Evolutionary conservation across 2,113 vertebrate species (phyloP), one percentile per base, ranked within the genome.

Genomic region (Cryptotis parvus): DNA sequence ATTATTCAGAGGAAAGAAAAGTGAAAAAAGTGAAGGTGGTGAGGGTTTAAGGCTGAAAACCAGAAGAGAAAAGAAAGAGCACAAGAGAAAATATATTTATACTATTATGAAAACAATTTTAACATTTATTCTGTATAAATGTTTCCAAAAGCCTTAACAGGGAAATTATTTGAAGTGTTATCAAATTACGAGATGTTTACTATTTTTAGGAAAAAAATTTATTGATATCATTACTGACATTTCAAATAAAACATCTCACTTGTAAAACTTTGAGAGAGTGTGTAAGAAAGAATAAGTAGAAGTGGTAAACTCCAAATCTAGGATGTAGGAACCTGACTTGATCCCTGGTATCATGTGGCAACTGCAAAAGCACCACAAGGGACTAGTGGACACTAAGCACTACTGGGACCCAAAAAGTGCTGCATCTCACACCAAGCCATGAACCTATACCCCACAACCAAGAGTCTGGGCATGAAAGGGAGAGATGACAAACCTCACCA

Each of bases 1-100:
- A 15, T 70, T n/a, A 68, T 37, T 92, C n/a, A 78, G 94, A 91
- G 31, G 72, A 31, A n/a, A 86, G 58, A 91, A 81, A 55, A 65
- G 12, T 49, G 11, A 92, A 63, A 79, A 3, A 18, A 39, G 6
- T 65, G 6, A 14, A 84, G 65, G 55, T 70, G 5, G 22, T 18
- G 75, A 41, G 39, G 18, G 75, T 24, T 49, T 55, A 85, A 81
- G 69, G 11, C 24, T 68, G 37, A 81, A 35, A 89, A 43, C 4
- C 27, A 7, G 10, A 75, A 86, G 66, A 33, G 4, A 61, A 33
- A 4, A 9, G 31, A 41, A 15, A 3, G 1, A 61, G 49, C 16
- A n/a, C 0, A n/a, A 8, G 37, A 45, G 33, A 33, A 88, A 65
- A 76, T 1, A 41, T 10, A 8, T 2, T 24, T 22, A 27, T n/a